Evolutionary conservation across 2,797 vertebrate genomes (phyloP), one percentile per base, ranked within the genome.

Genomic region (Anomalospiza imberbis): DNA sequence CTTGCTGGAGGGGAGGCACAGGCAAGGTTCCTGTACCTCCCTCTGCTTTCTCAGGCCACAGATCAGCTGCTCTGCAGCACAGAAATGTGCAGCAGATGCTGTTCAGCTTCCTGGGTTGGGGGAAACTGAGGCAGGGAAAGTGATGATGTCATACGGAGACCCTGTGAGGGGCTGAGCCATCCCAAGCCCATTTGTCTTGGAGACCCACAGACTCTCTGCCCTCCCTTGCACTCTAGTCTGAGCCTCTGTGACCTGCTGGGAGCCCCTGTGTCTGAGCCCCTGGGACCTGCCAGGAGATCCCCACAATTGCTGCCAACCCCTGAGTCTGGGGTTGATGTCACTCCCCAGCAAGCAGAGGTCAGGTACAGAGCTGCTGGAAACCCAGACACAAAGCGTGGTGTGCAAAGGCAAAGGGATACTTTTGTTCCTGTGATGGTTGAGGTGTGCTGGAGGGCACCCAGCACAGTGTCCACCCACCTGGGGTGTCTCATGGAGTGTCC

Each of bases 91-190:
- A 50, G 45, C 19, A n/a, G 40, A 3, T 38, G 48, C 48, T 58
- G n/a, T 22, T 28, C 31, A 65, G n/a, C 60, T 48, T 34, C 28
- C 22, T 77, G 53, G 13, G 3, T 5, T 17, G 54, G 54, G 58
- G 42, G 60, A 65, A 91, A 68, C 74, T 54, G 87, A 86, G 62
- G 62, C 62, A 75, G 26, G 31, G 38, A n/a, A 68, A 20, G 8
- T 1, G n/a, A 16, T 7, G 12, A 13, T 5, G 1, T 31, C 0
- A 0, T 25, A 5, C 1, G 8, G 50, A 68, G 29, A 29, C 8
- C 14, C 22, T 53, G 20, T 0, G 0, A 53, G 34, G 38, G 14
- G 29, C 51, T 79, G 63, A 58, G 29, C 20, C 31, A 21, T 61
- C 47, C 32, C 2, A 4, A 16, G 16, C 26, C 10, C 3, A 0